These are phyloP conservation scores for Chelonia mydas DNA, from an alignment of 2,797 vertebrate genomes.

Conservation along the genomic window DNA sequence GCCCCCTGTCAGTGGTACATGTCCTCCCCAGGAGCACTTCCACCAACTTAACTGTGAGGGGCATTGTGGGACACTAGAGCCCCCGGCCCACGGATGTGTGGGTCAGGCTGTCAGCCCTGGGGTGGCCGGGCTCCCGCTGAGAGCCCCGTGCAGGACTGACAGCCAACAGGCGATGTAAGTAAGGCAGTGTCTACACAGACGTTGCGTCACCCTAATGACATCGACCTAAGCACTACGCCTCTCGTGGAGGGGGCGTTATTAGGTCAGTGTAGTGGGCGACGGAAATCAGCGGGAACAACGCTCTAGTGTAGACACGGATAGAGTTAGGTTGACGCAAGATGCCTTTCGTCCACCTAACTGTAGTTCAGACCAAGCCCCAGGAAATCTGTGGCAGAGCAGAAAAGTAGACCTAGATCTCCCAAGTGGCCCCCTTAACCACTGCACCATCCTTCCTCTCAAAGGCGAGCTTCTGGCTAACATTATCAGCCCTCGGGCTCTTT, in stretches of 20 bases:
- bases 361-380: neutral
- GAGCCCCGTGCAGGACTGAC: neutral
- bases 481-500: neutral
- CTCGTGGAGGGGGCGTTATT: neutral
- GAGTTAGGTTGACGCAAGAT: neutral
- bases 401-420: neutral
- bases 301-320: neutral
- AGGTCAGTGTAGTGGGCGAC: neutral
- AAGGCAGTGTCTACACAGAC: neutral
- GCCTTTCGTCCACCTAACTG: too few species aligned
- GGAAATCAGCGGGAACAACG: neutral
- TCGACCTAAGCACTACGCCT: neutral
- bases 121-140: neutral
- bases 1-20: neutral
- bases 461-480: neutral
- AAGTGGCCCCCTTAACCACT: too few species aligned
- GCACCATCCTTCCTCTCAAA: too few species aligned
- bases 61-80: neutral
- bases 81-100: too few species aligned
- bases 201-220: neutral
- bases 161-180: neutral
- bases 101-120: neutral
- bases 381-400: neutral
- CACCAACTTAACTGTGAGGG: neutral
- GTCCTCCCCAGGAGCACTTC: neutral